Evolutionary conservation across 2,113 vertebrate species (phyloP).

Genomic region (Oreochromis spilurus): DNA sequence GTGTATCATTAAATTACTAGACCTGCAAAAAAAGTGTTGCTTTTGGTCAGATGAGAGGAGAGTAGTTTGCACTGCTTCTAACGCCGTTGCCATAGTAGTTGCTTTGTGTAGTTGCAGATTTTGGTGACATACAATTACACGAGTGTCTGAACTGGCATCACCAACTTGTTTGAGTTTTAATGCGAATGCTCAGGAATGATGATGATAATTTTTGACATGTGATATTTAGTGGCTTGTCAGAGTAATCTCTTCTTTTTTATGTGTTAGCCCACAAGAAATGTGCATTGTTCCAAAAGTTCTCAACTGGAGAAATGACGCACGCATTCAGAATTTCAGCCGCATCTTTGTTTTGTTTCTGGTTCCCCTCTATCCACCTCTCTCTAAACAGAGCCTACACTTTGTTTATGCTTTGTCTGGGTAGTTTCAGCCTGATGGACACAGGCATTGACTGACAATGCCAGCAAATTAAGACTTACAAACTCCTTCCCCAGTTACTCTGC

Average conservation of each 20-base stretch:
- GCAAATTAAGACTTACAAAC: constrained; percentile 58
- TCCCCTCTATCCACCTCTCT: not conserved
- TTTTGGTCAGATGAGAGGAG: not conserved
- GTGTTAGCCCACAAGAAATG: constrained; percentile 33
- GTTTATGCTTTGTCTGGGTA: constrained; percentile 31
- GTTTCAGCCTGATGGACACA: constrained; percentile 17
- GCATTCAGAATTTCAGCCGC: not conserved
- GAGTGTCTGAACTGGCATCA: not conserved
- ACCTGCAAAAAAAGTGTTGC: not conserved
- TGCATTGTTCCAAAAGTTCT: not conserved
- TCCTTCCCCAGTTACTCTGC: constrained; percentile 25
- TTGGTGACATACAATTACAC: not conserved
- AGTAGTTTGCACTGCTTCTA: not conserved
- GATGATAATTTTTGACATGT: not conserved
- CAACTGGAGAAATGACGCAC: not conserved
- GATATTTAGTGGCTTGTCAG: not conserved
- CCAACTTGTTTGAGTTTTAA: not conserved
- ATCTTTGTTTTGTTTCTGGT: constrained; percentile 22
- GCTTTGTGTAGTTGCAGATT: not conserved
- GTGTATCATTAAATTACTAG: not conserved
- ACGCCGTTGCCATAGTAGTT: not conserved
- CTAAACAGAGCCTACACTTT: constrained; percentile 24
- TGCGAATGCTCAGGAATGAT: not conserved
- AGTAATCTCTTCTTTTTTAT: not conserved
- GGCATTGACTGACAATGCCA: constrained; percentile 46